Base-by-base conservation (phyloP, 1,140 invertebrate genomes). In the Danaus melanippus region DNA sequence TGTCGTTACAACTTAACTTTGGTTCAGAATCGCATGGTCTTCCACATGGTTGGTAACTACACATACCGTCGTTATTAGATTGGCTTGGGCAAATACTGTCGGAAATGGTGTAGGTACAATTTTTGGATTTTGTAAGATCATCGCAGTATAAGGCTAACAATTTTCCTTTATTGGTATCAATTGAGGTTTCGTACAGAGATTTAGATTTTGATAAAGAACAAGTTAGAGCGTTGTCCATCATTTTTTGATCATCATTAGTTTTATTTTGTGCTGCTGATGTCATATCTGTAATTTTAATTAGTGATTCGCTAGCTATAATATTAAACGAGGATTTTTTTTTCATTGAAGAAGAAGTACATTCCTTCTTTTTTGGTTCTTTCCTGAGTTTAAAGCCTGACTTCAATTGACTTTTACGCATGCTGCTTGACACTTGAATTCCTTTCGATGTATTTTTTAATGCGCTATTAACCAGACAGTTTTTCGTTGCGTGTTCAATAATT, bases 281-380 rank as follows among this genome's bases (percentile, higher is more conserved):
- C 74, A 84, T 78, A 52, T 84, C 74, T 12, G 79, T 82, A 7
- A 82, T 78, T 71, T 71, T 79, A 0, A 84, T 42, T 45, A 84
- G 53, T 7, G 79, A 76, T 71, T 84, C 81, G 56, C 81, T 84
- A 2, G 79, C 79, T 46, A 84, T 81, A 32, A 82, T 56, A n/a
- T 67, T 66, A 54, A 79, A 84, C 7, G 80, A 81, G 32, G 69
- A 69, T 53, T 71, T 76, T 57, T 69, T 74, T 54, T 74, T 76
- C 12, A 53, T 66, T 8, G 76, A 39, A 53, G 59, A 60, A 46
- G 53, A 59, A 44, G 72, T 68, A 17, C 65, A 67, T 12, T 69
- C 68, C 15, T 60, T 69, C 43, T 55, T 71, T 44, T 66, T 76
- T 10, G 70, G 60, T 49, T 67, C 65, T 41, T 72, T 79, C 44